phyloP scores from a whole-genome alignment of 2,113 vertebrate species.

The Trichomycterus rosablanca region DNA sequence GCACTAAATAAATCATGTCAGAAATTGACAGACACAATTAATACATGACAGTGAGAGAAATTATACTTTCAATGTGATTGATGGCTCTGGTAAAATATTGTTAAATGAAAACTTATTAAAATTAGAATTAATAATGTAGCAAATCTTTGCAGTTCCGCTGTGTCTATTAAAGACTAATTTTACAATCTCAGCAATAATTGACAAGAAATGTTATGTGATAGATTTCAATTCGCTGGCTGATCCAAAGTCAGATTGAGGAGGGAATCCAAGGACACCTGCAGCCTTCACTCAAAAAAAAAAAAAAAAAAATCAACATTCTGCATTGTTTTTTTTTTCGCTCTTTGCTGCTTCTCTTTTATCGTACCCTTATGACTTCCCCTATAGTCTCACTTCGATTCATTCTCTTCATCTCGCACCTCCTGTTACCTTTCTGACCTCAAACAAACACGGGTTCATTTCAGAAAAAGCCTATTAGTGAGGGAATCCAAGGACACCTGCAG shows the following conservation, averaged over 20 bases:
- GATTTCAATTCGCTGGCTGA: slow-evolving; percentile 20
- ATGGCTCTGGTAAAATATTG: slow-evolving; percentile 43
- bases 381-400: neutral
- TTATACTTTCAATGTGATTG: slow-evolving; percentile 47
- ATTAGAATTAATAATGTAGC: slow-evolving; percentile 48
- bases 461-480: too few relatives aligned
- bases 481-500: too few relatives aligned
- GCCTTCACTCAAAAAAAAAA: neutral
- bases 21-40: slow-evolving; percentile 47
- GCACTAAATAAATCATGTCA: slow-evolving; percentile 50
- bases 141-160: slow-evolving; percentile 38
- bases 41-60: slow-evolving; percentile 48
- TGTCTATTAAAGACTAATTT: slow-evolving; percentile 33
- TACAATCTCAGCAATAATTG: slow-evolving; percentile 30
- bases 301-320: too few relatives aligned
- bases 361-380: neutral
- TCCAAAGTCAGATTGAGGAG: slow-evolving; percentile 6
- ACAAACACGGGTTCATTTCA: slow-evolving; percentile 13
- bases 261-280: slow-evolving; percentile 15
- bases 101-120: slow-evolving; percentile 51
- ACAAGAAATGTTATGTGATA: slow-evolving; percentile 17
- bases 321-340: neutral
- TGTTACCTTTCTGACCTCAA: slow-evolving; percentile 7
- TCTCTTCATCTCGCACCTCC: neutral
- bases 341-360: neutral